phyloP scores from a whole-genome alignment of 2,797 vertebrate genomes.

The Sebastes matsubarae region DNA sequence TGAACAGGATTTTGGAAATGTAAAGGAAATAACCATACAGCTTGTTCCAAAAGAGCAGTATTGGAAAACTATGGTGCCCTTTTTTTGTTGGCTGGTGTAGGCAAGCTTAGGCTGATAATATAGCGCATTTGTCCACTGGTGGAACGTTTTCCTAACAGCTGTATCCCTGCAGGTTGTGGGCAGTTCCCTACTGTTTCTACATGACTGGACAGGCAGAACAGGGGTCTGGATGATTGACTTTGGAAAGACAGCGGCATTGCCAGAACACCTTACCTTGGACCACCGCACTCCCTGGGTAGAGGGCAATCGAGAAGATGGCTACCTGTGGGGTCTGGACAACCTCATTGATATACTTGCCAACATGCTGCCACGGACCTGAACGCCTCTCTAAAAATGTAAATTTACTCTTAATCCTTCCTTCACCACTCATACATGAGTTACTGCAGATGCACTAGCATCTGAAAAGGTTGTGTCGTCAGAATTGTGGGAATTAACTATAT shows the following conservation, averaged over 20 bases:
- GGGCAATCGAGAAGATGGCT: conserved; percentile 90
- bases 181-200: conserved; percentile 90
- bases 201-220: conserved; percentile 82
- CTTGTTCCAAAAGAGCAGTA: not conserved
- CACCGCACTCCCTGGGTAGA: conserved; percentile 87
- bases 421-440: not conserved
- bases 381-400: not conserved
- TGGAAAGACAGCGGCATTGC: conserved; percentile 84
- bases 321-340: conserved; percentile 89
- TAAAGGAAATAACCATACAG: not conserved
- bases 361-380: conserved; percentile 64
- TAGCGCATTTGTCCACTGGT: not conserved
- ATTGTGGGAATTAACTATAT: not conserved
- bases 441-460: not conserved
- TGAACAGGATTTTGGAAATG: not conserved
- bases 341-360: conserved; percentile 79
- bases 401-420: not conserved
- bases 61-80: not conserved
- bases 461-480: conserved; percentile 7
- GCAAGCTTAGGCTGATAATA: not conserved
- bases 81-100: not conserved
- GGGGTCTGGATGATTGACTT: conserved; percentile 95
- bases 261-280: conserved; percentile 76
- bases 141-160: not conserved
- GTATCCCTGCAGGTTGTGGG: conserved; percentile 85